Percentiles rank a stretch among this genome's conserved stretches.
Conservation (phyloP, 2,113 vertebrate genomes). For the Fukomys damarensis region DNA sequence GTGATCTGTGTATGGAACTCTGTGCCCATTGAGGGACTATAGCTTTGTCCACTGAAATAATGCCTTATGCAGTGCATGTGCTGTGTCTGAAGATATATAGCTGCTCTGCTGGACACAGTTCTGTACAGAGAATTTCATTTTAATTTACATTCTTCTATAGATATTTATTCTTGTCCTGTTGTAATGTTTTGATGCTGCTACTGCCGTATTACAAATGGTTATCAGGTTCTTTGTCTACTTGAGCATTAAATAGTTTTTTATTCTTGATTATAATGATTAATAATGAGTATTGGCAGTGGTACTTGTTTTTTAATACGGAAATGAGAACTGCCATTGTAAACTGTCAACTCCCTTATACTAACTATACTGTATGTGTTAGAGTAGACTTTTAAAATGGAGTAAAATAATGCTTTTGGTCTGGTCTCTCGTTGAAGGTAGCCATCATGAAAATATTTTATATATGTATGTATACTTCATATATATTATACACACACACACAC, state of each 20-base stretch:
- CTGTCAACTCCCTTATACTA: not conserved
- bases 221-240: not conserved
- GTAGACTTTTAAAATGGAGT: slow-evolving; percentile 38
- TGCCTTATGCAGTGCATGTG: slow-evolving; percentile 60
- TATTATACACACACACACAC: no score
- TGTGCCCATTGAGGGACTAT: slow-evolving; percentile 48
- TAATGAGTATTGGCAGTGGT: slow-evolving; percentile 30
- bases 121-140: slow-evolving; percentile 73
- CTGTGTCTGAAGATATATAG: slow-evolving; percentile 64
- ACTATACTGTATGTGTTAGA: not conserved
- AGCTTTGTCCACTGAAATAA: slow-evolving; percentile 40
- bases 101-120: slow-evolving; percentile 66
- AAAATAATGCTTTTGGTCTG: not conserved
- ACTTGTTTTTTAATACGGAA: not conserved
- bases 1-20: slow-evolving; percentile 4
- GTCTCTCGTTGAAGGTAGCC: slow-evolving; percentile 15
- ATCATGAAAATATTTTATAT: not conserved
- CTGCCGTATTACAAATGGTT: slow-evolving; percentile 24
- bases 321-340: slow-evolving; percentile 45
- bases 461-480: not conserved
- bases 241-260: slow-evolving; percentile 7
- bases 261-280: not conserved
- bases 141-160: slow-evolving; percentile 66
- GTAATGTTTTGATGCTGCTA: slow-evolving; percentile 41
- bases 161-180: slow-evolving; percentile 73